Conservation (phyloP, 2,113 vertebrate species). For the Felis chaus region DNA sequence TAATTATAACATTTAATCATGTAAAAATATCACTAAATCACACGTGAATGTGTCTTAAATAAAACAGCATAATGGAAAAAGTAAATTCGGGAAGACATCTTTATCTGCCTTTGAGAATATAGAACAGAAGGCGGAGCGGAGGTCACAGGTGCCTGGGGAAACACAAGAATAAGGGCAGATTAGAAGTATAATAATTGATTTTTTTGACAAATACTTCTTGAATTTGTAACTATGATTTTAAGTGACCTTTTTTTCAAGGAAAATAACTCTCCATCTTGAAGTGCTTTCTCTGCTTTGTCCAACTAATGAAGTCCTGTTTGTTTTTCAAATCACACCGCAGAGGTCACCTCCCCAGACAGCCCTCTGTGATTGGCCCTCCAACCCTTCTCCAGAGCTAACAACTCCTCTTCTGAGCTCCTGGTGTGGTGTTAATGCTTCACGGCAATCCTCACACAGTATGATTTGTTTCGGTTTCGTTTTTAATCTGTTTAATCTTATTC, state of each 20-base stretch:
- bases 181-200: neutral
- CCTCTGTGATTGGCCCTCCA: neutral
- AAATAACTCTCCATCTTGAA: neutral
- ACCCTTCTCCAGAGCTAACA: neutral
- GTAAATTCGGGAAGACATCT: constrained; percentile 17
- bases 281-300: neutral
- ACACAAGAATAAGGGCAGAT: neutral
- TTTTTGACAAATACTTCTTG: constrained; percentile 41
- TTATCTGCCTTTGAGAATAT: neutral
- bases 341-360: neutral
- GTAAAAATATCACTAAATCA: constrained; percentile 46
- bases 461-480: neutral
- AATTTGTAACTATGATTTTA: constrained; percentile 28
- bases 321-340: neutral
- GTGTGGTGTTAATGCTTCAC: neutral
- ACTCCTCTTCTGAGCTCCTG: neutral
- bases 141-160: neutral
- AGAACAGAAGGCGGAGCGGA: neutral
- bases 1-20: constrained; percentile 39
- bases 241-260: neutral
- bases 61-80: constrained; percentile 52
- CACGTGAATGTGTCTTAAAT: constrained; percentile 46
- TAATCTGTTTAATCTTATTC: neutral
- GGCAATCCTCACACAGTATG: neutral
- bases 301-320: neutral